Evolutionary conservation across 2,113 vertebrate genomes (phyloP), one percentile per base, ranked within the genome.

Genomic region (Oryzias woworae): DNA sequence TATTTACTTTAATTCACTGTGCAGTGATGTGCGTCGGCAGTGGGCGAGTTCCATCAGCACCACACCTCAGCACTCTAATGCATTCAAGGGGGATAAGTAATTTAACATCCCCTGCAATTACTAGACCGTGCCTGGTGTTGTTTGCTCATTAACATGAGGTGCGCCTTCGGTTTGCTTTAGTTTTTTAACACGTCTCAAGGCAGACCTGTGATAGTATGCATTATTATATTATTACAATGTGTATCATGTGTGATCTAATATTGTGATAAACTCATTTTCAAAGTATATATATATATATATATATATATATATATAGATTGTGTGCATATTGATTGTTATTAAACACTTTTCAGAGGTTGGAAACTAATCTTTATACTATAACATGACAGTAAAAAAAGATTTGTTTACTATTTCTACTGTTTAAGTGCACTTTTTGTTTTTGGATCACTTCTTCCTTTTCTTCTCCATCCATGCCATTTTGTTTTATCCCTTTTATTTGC

Each of bases 1-100:
- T 87, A 83, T 87, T 85, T 87, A 84, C 83, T 83, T 85, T 85
- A 81, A 87, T 82, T 83, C 81, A 71, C 69, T 82, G 82, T 80
- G 81, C 79, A 80, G 58, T 69, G 81, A 81, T 85, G 89, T 86
- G 86, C 79, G 80, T 88, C 85, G 62, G 64, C 83, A 74, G 67
- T 71, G 85, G 20, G 84, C 59, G 76, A 73, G 79, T 79, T 84
- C 77, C 82, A 87, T 88, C 87, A 82, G 70, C 80, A 43, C 49
- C 48, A 55, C 71, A 77, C 72, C 70, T 75, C 77, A 62, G 69
- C 75, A 75, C 71, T 73, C 80, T 78, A 83, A 86, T 79, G 80
- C 77, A 71, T 79, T 79, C 87, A 82, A 74, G 77, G 49, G 7
- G 79, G 80, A 87, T 86, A 86, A 85, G 82, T 85, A 57, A 80